phyloP scores from a whole-genome alignment of 2,113 vertebrate genomes.

The Penelope pileata region DNA sequence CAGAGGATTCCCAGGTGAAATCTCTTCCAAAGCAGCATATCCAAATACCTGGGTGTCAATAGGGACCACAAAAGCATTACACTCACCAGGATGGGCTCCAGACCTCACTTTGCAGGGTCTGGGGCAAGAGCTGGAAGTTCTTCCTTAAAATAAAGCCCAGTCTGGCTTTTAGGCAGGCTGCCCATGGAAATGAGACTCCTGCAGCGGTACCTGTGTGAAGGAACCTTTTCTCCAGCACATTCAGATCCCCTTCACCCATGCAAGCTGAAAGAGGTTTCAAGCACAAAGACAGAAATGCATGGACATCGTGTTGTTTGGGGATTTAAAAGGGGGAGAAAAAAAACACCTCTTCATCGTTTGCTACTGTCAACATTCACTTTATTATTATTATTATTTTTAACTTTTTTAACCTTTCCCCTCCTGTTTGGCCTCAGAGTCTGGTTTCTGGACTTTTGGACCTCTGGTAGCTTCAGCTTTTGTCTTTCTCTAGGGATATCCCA shows the following conservation, averaged over 20 bases:
- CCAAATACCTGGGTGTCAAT: background rate
- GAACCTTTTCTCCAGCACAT: background rate
- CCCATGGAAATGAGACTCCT: background rate
- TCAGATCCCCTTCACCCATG: background rate
- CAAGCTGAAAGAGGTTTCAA: background rate
- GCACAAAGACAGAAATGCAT: background rate
- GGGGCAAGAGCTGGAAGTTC: background rate
- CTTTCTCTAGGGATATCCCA: background rate
- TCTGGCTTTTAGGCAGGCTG: background rate
- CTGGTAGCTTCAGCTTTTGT: background rate
- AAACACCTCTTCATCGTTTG: fast-evolving
- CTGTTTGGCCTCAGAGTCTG: background rate
- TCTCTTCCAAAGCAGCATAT: fast-evolving
- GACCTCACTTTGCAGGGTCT: background rate
- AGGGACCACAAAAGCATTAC: background rate
- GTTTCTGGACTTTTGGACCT: background rate
- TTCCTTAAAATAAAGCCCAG: background rate
- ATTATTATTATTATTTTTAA: background rate
- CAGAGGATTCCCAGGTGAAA: background rate
- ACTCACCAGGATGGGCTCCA: fast-evolving
- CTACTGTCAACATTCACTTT: background rate
- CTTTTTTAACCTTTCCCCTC: background rate
- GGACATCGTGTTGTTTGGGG: fast-evolving
- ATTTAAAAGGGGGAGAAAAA: background rate
- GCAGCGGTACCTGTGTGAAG: background rate